These are phyloP conservation scores for Apoderus coryli DNA, from an alignment of 2,888 invertebrate species.

Conservation along the genomic window DNA sequence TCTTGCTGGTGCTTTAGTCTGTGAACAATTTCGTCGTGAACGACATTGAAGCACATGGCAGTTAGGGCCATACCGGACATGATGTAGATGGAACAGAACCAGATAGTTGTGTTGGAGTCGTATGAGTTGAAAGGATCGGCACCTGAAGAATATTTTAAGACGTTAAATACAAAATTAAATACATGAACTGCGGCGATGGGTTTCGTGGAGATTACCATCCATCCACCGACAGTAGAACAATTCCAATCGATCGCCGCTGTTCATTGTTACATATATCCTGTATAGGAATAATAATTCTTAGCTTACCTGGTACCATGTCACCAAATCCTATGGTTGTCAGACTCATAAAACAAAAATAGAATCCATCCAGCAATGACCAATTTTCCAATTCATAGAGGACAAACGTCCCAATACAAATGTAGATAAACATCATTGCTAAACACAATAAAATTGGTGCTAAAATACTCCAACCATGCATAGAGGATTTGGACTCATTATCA, in stretches of 20 bases:
- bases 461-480: slow-evolving; percentile 68
- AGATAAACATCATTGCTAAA: slow-evolving; percentile 78
- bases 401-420: slow-evolving; percentile 80
- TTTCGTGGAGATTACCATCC: no score
- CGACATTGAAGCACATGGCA: slow-evolving; percentile 82
- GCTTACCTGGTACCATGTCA: slow-evolving; percentile 70
- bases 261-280: no score
- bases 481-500: slow-evolving; percentile 54
- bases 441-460: slow-evolving; percentile 82
- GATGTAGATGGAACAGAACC: slow-evolving; percentile 82
- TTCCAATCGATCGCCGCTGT: no score
- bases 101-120: slow-evolving; percentile 57
- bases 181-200: no score
- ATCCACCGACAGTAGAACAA: no score
- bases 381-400: slow-evolving; percentile 80
- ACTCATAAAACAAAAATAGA: slow-evolving; percentile 93
- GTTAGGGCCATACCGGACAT: slow-evolving; percentile 76
- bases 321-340: slow-evolving; percentile 86
- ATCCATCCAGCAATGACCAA: slow-evolving; percentile 78
- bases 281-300: no score
- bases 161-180: no score
- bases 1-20: slow-evolving; percentile 44
- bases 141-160: no score
- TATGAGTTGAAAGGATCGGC: slow-evolving; percentile 40
- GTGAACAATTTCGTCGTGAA: slow-evolving; percentile 78